These are phyloP conservation scores for Bos indicus DNA, from an alignment of 2,113 vertebrate genomes.

Conservation along the genomic window DNA sequence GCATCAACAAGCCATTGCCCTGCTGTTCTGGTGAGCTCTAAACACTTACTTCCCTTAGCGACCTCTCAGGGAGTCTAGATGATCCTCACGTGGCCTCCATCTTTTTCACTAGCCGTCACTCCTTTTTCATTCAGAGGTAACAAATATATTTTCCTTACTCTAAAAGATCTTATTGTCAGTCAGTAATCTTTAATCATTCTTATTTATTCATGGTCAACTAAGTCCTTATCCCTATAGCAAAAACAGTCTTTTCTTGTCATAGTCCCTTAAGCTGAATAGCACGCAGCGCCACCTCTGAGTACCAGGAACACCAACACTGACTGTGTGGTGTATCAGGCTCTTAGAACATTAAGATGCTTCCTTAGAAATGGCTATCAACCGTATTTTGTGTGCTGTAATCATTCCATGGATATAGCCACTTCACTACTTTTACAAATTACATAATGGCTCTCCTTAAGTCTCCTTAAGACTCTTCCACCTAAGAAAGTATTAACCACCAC, in stretches of 20 bases:
- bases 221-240: background rate
- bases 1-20: background rate
- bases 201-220: background rate
- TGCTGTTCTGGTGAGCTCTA: background rate
- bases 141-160: background rate
- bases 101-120: background rate
- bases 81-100: background rate
- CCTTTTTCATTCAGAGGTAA: background rate
- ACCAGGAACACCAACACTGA: no score
- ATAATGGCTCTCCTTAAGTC: background rate
- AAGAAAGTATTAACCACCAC: background rate
- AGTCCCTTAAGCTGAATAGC: background rate
- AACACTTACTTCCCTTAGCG: background rate
- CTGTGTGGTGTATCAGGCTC: accelerated
- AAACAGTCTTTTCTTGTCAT: background rate
- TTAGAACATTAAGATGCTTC: background rate
- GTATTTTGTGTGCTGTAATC: background rate
- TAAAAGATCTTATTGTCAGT: background rate
- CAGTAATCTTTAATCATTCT: background rate
- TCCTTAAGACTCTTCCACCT: background rate
- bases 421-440: background rate
- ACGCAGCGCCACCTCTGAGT: background rate
- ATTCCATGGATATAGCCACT: background rate
- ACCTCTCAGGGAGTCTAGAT: background rate
- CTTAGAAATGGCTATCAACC: background rate